Base-by-base conservation (phyloP, 2,113 vertebrate species). In the Hippocampus zosterae region DNA sequence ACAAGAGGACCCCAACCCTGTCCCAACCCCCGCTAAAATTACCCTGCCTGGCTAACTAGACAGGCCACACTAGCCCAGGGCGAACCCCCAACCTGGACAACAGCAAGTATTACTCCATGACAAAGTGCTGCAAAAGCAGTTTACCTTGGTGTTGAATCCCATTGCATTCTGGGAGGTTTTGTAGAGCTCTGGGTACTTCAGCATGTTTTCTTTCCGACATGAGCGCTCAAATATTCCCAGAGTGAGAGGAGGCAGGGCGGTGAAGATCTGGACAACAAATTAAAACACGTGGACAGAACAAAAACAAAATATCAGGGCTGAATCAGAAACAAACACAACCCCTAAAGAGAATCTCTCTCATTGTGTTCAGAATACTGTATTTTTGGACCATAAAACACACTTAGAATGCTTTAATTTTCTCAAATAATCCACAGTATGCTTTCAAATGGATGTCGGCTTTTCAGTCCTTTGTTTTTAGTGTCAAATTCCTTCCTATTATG, bases 81-180 rank as follows among this genome's bases (percentile, higher is more conserved):
- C n/a, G 41, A 67, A 41, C 18, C 62, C n/a, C 33, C 46, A 50
- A 16, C 46, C 6, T 50, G 16, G 10, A 12, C 7, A 44, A 44
- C 19, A 37, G 21, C 37, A 64, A 21, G 40, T 23, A 11, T n/a
- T 11, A 44, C 62, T 25, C 8, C 18, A 6, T 65, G n/a, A 52
- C 0, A 62, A 50, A 19, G 25, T 67, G 15, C 25, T 18, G 19
- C 37, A 66, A 23, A 23, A 29, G 65, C 53, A 10, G 3, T 53
- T 73, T 94, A 98, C 97, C 95, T 98, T 99, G 71, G 97, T 98
- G 82, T 99, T 99, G 77, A 99, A 99, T 80, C 96, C 95, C 92
- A 97, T 92, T 15, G 96, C 96, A 68, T 97, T 98, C 91, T 99
- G 97, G 67, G 97, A 98, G 0, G 95, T 96, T 90, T 98, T 99